A percentile compares a stretch with the other conserved stretches of the same genome.
Conservation (phyloP, 2,888 invertebrate species). For the Cybosia mesomella region DNA sequence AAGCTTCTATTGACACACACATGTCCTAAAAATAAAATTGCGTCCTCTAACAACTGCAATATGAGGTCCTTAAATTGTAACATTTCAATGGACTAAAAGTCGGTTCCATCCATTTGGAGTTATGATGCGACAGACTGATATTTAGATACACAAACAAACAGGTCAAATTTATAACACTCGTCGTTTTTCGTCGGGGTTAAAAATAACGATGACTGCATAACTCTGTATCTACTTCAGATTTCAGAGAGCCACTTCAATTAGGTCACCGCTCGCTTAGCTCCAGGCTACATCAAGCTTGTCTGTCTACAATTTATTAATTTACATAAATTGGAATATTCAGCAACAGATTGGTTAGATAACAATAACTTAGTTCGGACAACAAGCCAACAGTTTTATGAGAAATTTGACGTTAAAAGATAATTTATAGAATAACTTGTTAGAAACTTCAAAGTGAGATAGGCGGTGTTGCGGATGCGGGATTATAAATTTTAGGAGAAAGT, state of each 20-base stretch:
- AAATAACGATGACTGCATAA: too few relatives aligned
- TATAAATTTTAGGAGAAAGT: background rate
- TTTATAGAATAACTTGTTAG: background rate
- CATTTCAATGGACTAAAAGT: too few relatives aligned
- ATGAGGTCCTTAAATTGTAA: too few relatives aligned
- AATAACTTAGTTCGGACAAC: slow-evolving; percentile 21
- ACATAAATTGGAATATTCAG: slow-evolving; percentile 53
- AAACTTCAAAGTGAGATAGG: background rate
- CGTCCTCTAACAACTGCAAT: too few relatives aligned
- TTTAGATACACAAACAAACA: too few relatives aligned
- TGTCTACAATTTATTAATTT: slow-evolving; percentile 51
- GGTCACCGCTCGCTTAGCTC: slow-evolving; percentile 33
- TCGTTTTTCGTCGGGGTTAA: too few relatives aligned
- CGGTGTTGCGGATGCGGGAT: background rate
- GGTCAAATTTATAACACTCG: too few relatives aligned
- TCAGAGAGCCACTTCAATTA: slow-evolving; percentile 46
- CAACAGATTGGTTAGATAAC: slow-evolving; percentile 46
- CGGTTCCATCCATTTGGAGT: too few relatives aligned
- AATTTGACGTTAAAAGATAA: slow-evolving; percentile 9
- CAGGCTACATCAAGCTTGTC: slow-evolving; percentile 36
- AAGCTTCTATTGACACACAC: too few relatives aligned
- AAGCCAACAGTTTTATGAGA: slow-evolving; percentile 12
- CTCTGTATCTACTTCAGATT: slow-evolving; percentile 23
- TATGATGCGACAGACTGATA: too few relatives aligned
- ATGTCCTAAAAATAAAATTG: too few relatives aligned